Base-by-base conservation (phyloP, 1,140 invertebrate species). In the Anoplolepis gracilipes region DNA sequence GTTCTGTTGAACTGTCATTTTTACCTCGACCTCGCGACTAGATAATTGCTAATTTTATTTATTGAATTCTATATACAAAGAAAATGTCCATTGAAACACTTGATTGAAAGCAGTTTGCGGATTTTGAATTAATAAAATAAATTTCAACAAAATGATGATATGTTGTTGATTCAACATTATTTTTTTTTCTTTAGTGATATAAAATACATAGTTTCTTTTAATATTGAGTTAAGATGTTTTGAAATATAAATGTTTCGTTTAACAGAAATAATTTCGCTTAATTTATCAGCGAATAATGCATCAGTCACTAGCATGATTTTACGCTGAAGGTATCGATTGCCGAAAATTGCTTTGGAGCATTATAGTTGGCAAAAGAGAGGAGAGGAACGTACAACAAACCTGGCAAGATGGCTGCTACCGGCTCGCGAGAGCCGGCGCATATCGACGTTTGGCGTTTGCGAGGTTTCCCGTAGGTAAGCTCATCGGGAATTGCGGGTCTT, bases 401-500 rank as follows among this genome's bases (percentile, higher is more conserved):
- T 84, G 92, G 92, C 93, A 95, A 95, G 93, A 95, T 95, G 94
- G 94, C 94, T 91, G 94, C 92, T 91, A 84, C 81, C 91, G 87
- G 89, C 25, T 72, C 78, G 46, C 25, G 77, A 81, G 76, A 79
- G 30, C 11, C n/a, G 30, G 91, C 92, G 92, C 46, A 49, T 95
- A 95, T 95, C 94, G 94, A 95, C 94, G 94, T 94, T 95, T 95
- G 91, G 93, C 92, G 88, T 92, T 94, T 95, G 87, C 78, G 91
- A 85, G 94, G 94, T 95, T 95, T 95, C 93, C 89, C 91, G 89
- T 93, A 94, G 94, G 94, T 95, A 95, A 95, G 94, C 94, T 95
- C 94, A 95, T 95, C 94, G 94, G 94, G 90, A 93, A 91, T 95
- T 95, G 93, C 87, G 79, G 92, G 94, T 93, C 94, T 95, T 95